phyloP scores from a whole-genome alignment of 2,113 vertebrate genomes.

The Oxygymnocypris stewartii region DNA sequence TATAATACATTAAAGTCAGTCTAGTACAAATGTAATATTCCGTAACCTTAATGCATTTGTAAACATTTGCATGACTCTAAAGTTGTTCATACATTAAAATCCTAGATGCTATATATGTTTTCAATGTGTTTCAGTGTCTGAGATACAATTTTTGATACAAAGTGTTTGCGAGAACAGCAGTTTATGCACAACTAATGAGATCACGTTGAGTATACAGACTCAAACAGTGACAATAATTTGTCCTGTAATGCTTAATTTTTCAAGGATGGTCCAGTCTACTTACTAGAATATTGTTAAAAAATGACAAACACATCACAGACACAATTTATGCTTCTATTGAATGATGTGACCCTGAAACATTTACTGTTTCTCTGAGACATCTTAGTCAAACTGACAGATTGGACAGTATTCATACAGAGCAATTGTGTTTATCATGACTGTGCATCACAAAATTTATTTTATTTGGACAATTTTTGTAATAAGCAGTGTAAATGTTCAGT shows the following conservation, averaged over 20 bases:
- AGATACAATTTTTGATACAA: background rate
- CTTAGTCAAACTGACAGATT: background rate
- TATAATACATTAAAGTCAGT: background rate
- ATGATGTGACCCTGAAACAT: background rate
- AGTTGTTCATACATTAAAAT: background rate
- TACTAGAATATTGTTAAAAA: conserved; percentile 2
- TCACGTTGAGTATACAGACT: background rate
- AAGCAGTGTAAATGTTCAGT: background rate
- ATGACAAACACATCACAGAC: background rate
- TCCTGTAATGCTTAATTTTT: background rate
- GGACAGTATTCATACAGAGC: background rate
- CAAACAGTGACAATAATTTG: background rate
- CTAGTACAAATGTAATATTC: background rate
- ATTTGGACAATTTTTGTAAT: background rate
- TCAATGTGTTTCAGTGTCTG: background rate
- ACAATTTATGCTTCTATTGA: background rate
- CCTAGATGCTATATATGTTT: background rate
- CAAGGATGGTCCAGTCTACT: background rate
- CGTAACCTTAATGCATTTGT: background rate
- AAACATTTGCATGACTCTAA: background rate
- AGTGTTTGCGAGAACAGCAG: background rate
- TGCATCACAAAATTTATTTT: background rate
- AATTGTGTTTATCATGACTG: background rate
- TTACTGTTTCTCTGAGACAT: background rate
- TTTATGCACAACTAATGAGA: background rate